Evolutionary conservation across 2,888 invertebrate genomes (phyloP).

Genomic region (Sarcophaga rosellei): DNA sequence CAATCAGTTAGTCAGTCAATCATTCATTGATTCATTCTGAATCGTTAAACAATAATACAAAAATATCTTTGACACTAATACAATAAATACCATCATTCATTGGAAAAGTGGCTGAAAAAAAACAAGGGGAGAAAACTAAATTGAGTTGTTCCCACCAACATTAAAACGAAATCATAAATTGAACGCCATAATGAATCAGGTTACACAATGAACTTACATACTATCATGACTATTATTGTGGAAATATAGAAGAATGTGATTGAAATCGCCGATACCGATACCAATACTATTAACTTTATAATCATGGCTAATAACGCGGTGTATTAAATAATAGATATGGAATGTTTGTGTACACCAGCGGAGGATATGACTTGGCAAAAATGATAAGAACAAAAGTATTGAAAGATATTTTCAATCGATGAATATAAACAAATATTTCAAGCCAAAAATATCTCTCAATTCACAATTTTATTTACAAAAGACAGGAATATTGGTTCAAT

Average conservation of each 20-base stretch:
- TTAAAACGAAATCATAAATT: neutral
- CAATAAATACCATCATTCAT: neutral
- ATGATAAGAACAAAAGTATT: neutral
- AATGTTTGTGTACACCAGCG: neutral
- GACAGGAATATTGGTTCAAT: neutral
- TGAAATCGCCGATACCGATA: constrained; percentile 11
- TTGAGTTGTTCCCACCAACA: constrained; percentile 21
- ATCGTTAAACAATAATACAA: too few relatives aligned
- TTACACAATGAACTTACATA: constrained; percentile 20
- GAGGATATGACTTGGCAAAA: constrained; percentile 40
- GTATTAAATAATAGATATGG: constrained; percentile 14
- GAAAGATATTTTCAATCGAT: constrained; percentile 1
- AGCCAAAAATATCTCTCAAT: neutral
- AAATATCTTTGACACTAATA: too few relatives aligned
- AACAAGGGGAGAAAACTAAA: neutral
- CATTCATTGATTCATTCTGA: too few relatives aligned
- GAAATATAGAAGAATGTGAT: constrained; percentile 34
- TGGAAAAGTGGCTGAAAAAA: neutral
- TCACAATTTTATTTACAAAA: constrained; percentile 11
- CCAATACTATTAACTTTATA: constrained; percentile 29
- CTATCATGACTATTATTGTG: neutral
- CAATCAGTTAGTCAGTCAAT: too few relatives aligned
- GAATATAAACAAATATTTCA: too few relatives aligned
- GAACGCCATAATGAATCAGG: constrained; percentile 43
- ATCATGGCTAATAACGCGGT: constrained; percentile 53